phyloP scores from a whole-genome alignment of 2,888 invertebrate species.

The Emmelina monodactyla region DNA sequence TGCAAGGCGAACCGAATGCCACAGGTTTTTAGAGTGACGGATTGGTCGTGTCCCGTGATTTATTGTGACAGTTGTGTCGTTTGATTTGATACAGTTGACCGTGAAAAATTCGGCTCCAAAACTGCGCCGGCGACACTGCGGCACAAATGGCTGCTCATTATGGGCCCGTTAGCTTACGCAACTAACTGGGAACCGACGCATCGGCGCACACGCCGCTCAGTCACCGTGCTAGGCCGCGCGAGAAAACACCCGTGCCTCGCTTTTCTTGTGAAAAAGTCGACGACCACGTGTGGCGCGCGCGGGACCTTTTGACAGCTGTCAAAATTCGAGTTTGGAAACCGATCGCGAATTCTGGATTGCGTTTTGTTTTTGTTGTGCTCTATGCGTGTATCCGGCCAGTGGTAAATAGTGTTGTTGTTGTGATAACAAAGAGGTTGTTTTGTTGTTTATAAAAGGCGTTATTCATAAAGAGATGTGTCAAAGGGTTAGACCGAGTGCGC shows the following conservation, averaged over 20 bases:
- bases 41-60: no score
- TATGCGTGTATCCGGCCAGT: no score
- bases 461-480: constrained; percentile 54
- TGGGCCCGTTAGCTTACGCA: constrained; percentile 60
- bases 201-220: constrained; percentile 35
- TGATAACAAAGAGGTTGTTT: constrained; percentile 14
- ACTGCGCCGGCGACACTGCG: no score
- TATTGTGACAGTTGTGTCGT: no score
- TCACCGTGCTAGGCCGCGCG: constrained; percentile 37
- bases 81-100: no score
- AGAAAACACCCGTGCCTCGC: constrained; percentile 27
- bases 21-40: no score
- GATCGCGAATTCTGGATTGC: no score
- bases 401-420: constrained; percentile 14
- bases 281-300: not conserved
- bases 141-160: no score
- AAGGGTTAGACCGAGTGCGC: constrained; percentile 46
- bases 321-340: no score
- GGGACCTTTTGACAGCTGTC: constrained; percentile 2
- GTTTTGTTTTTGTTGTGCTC: not conserved
- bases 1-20: no score
- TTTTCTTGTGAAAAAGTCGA: constrained; percentile 16
- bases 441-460: constrained; percentile 20
- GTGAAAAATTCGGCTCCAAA: no score
- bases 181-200: constrained; percentile 41